Evolutionary conservation across 2,113 vertebrate genomes (phyloP).

Genomic region (Elanus axillaris): DNA sequence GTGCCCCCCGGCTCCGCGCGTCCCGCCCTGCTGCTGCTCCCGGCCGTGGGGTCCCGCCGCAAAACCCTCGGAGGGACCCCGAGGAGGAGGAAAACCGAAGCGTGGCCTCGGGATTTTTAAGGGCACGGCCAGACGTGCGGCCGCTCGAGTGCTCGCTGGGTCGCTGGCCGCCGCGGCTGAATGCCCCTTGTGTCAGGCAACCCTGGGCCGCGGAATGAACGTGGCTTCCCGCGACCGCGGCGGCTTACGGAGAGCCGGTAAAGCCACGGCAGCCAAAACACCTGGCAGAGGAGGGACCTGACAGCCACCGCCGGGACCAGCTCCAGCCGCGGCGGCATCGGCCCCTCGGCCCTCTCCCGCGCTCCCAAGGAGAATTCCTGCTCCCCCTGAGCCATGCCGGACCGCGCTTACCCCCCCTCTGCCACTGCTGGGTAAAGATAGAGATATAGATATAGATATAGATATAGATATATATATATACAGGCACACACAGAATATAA

Average conservation of each 20-base stretch:
- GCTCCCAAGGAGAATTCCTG: neutral
- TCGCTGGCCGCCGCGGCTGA: neutral
- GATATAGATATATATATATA: neutral
- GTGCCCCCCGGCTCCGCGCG: neutral
- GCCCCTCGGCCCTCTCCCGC: neutral
- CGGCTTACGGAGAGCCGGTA: neutral
- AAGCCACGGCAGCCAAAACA: neutral
- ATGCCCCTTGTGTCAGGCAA: neutral
- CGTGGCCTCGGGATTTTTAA: neutral
- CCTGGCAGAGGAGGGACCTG: neutral
- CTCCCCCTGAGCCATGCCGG: neutral
- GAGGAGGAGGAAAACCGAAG: rapidly evolving
- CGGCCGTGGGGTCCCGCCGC: rapidly evolving
- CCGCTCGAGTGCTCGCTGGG: neutral
- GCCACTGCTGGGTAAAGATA: neutral
- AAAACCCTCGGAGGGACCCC: rapidly evolving
- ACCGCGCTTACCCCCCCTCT: neutral
- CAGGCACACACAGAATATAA: neutral
- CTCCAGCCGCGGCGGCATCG: neutral
- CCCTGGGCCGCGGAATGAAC: neutral
- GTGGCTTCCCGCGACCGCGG: neutral
- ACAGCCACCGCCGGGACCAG: neutral
- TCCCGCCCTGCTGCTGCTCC: neutral
- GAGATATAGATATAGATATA: neutral
- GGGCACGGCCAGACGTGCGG: constrained; percentile 1